phyloP scores from a whole-genome alignment of 2,113 vertebrate genomes.

The Turnix velox region DNA sequence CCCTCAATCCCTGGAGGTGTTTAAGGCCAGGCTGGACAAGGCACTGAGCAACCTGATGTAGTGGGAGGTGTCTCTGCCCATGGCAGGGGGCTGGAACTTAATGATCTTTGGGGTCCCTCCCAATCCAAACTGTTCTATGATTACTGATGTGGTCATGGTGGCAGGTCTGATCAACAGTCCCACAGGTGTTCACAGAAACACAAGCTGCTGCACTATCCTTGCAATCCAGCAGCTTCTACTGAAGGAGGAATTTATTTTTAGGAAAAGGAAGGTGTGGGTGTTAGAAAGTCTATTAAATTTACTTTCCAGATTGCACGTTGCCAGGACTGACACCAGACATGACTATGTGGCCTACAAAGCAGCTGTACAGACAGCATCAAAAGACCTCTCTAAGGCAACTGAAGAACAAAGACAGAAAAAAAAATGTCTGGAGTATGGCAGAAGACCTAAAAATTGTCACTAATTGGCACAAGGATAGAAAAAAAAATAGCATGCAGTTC shows the following conservation, averaged over 20 bases:
- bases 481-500: background rate
- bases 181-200: background rate
- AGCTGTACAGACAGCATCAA: background rate
- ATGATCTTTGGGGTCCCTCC: too few species aligned
- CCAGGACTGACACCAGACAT: background rate
- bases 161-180: background rate
- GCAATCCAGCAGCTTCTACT: background rate
- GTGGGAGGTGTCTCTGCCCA: too few species aligned
- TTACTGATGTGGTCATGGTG: background rate
- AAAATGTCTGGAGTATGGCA: background rate
- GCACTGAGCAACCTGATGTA: too few species aligned
- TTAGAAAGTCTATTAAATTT: background rate
- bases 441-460: conserved; percentile 11
- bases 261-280: background rate
- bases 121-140: too few species aligned
- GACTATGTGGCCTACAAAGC: background rate
- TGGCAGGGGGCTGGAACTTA: too few species aligned
- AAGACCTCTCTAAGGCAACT: background rate
- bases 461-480: background rate
- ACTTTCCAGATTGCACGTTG: background rate
- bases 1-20: too few species aligned
- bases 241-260: background rate
- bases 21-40: too few species aligned
- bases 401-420: conserved; percentile 18
- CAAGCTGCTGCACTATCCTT: background rate